Evolutionary conservation across 2,113 vertebrate genomes (phyloP), one percentile per base, ranked within the genome.

Genomic region (Myodes glareolus): DNA sequence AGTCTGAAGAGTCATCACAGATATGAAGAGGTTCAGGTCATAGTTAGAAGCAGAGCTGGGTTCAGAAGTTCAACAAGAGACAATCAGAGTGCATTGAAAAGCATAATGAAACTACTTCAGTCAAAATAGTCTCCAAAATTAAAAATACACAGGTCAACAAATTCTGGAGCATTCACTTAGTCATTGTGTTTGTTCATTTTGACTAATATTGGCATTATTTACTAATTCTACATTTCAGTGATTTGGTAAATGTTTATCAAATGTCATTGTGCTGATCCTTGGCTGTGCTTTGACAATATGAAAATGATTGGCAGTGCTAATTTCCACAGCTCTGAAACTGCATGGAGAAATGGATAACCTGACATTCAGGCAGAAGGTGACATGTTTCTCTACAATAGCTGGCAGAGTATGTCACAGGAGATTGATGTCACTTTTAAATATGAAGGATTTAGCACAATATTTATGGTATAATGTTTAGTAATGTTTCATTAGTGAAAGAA

Each of bases 401-500:
- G 45, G 23, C 9, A 50, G 1, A 55, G 25, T 1, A 36, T 45
- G 8, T 80, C 91, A 88, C 31, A 6, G 82, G 13, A 95, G 39
- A 91, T 39, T 73, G 67, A 77, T 31, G 2, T 17, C 45, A 25
- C 0, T 84, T 95, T 94, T 84, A 84, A 95, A 90, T 75, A 63
- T 25, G 50, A 39, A 91, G 87, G 31, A 19, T 76, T 85, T 92
- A 50, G 50, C 21, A 25, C 84, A 91, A 91, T n/a, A 36, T 92
- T 65, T 84, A 39, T 72, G 70, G 50, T 94, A 2, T 39, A 70
- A 75, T 90, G 50, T 50, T 88, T 77, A 95, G 52, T 65, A 63
- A 4, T 94, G 39, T 95, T 95, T 89, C 23, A 50, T 61, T 84
- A 58, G 23, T 88, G 70, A 92, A 93, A 92, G 67, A 70, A 93